A percentile compares a stretch with the other conserved stretches of the same genome.
These are phyloP conservation scores for Acropternis orthonyx DNA, from an alignment of 2,797 vertebrate species.

Conservation along the genomic window DNA sequence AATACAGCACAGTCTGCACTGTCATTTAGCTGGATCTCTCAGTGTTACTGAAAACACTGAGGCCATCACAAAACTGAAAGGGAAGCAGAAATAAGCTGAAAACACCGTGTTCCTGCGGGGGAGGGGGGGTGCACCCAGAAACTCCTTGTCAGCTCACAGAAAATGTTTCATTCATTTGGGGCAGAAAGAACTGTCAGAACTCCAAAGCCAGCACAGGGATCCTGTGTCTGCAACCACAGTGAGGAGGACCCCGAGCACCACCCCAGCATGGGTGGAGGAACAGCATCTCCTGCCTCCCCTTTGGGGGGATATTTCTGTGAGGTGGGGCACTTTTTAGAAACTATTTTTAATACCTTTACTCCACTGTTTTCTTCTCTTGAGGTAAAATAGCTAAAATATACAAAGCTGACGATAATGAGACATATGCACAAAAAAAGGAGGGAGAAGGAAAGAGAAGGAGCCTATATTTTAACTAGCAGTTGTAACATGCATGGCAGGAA, in stretches of 20 bases:
- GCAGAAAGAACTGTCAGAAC: neutral
- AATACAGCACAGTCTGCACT: neutral
- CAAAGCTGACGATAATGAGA: neutral
- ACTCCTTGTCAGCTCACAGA: neutral
- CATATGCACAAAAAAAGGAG: neutral
- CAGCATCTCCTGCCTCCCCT: neutral
- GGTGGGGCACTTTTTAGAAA: neutral
- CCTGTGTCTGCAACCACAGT: neutral
- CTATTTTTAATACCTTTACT: neutral
- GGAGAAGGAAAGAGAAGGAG: neutral
- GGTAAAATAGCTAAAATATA: neutral
- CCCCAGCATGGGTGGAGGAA: neutral
- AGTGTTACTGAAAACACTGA: neutral
- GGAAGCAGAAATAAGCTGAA: neutral
- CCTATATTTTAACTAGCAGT: neutral
- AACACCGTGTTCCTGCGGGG: neutral
- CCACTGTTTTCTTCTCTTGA: neutral
- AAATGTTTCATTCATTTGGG: neutral
- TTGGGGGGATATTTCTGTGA: neutral
- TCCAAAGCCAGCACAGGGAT: neutral
- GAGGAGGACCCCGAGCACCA: neutral
- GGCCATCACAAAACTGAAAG: neutral
- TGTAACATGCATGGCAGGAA: neutral
- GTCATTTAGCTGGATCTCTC: neutral
- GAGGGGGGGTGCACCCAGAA: neutral